Conservation (phyloP, 2,888 invertebrate species). For the Bhutanitis thaidina region DNA sequence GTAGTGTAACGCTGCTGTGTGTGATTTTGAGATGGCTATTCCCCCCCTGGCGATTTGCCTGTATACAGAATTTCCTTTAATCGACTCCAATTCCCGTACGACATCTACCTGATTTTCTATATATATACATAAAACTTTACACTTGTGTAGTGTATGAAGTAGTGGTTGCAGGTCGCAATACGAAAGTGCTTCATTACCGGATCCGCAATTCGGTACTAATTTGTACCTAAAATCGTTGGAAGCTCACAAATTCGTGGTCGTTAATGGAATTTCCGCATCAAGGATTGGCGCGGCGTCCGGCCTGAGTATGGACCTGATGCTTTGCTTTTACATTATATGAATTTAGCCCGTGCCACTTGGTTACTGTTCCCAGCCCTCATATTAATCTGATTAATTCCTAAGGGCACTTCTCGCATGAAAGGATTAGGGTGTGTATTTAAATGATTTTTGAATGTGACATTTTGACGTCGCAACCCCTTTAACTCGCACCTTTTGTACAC, state of each 20-base stretch:
- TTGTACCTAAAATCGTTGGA: slow-evolving; percentile 39
- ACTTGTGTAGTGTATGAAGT: too few relatives aligned
- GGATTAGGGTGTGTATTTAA: slow-evolving; percentile 50
- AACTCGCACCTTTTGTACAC: slow-evolving; percentile 48
- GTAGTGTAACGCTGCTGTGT: too few relatives aligned
- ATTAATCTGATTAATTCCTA: slow-evolving; percentile 67
- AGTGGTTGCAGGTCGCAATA: slow-evolving; percentile 14
- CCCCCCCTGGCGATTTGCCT: too few relatives aligned
- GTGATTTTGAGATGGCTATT: too few relatives aligned
- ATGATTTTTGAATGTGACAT: slow-evolving; percentile 65
- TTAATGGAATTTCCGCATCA: slow-evolving; percentile 70
- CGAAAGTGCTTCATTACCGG: slow-evolving; percentile 19
- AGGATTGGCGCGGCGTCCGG: slow-evolving; percentile 29
- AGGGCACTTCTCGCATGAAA: slow-evolving; percentile 50
- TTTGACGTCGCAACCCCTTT: slow-evolving; percentile 50
- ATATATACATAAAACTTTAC: too few relatives aligned
- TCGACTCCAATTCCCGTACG: too few relatives aligned
- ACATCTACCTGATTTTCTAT: too few relatives aligned
- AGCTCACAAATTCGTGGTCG: slow-evolving; percentile 52
- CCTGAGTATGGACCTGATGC: neutral
- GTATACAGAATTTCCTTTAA: too few relatives aligned
- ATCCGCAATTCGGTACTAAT: slow-evolving; percentile 29
- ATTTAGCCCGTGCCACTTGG: neutral
- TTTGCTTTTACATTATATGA: neutral
- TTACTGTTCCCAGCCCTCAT: slow-evolving; percentile 30